Percentiles rank a stretch among this genome's conserved stretches.
Evolutionary conservation across 2,113 vertebrate species (phyloP).

Genomic region (Anseranas semipalmata): DNA sequence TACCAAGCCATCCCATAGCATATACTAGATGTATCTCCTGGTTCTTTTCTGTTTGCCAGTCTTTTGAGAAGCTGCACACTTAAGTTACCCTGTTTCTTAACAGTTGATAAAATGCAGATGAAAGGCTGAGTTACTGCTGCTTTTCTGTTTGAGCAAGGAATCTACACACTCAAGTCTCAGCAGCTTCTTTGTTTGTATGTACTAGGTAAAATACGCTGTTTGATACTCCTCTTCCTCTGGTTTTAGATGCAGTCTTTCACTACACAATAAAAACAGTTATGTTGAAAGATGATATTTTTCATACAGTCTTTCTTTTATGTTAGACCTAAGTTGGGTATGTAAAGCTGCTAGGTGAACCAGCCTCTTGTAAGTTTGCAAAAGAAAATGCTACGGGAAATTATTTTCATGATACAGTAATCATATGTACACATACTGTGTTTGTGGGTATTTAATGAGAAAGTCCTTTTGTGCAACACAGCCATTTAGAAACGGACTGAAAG

Average conservation of each 20-base stretch:
- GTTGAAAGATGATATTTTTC: conserved; percentile 10
- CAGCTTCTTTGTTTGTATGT: neutral
- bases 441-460: neutral
- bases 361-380: rapidly evolving
- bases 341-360: neutral
- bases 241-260: conserved; percentile 59
- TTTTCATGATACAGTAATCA: rapidly evolving
- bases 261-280: conserved; percentile 74
- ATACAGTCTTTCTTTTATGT: neutral
- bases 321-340: rapidly evolving
- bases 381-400: neutral
- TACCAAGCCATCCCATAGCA: neutral
- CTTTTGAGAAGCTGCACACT: conserved; percentile 18
- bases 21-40: neutral
- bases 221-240: conserved; percentile 33
- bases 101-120: neutral
- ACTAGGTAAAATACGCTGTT: neutral
- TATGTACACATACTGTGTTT: rapidly evolving
- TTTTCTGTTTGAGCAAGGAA: neutral
- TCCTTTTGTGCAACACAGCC: neutral
- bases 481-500: neutral
- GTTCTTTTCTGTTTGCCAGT: neutral
- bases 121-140: neutral
- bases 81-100: conserved; percentile 45
- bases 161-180: neutral